These are phyloP conservation scores for Emmelina monodactyla DNA, from an alignment of 2,888 invertebrate genomes.

Conservation along the genomic window DNA sequence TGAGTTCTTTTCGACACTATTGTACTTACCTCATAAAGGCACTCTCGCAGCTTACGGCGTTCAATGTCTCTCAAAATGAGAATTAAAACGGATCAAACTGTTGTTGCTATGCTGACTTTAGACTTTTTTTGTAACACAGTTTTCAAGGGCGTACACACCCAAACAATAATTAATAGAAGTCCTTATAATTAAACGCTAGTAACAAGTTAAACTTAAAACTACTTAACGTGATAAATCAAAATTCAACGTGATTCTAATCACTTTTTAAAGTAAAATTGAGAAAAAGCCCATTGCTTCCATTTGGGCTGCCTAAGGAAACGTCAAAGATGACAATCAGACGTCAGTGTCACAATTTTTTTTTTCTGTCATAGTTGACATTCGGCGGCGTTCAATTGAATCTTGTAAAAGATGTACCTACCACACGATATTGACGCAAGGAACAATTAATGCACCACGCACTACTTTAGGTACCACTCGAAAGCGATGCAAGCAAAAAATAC, in stretches of 20 bases:
- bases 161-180: slow-evolving; percentile 4
- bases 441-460: too few species aligned
- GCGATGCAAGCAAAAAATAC: too few species aligned
- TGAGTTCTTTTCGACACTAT: too few species aligned
- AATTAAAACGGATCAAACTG: slow-evolving; percentile 36
- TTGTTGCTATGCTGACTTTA: slow-evolving; percentile 63
- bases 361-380: too few species aligned
- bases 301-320: neutral
- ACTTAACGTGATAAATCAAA: neutral
- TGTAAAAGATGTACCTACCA: too few species aligned
- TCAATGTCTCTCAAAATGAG: slow-evolving; percentile 33
- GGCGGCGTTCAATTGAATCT: too few species aligned
- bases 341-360: too few species aligned
- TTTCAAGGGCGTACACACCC: slow-evolving; percentile 56
- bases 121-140: slow-evolving; percentile 46
- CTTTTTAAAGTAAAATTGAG: neutral
- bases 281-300: neutral
- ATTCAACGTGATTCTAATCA: neutral
- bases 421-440: too few species aligned
- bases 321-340: too few species aligned
- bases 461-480: too few species aligned
- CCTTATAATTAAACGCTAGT: neutral
- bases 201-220: neutral
- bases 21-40: slow-evolving; percentile 43
- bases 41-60: slow-evolving; percentile 28